A percentile compares a stretch with the other conserved stretches of the same genome.
These are phyloP conservation scores for Ctena decussata DNA, from an alignment of 2,888 invertebrate genomes.

Conservation along the genomic window DNA sequence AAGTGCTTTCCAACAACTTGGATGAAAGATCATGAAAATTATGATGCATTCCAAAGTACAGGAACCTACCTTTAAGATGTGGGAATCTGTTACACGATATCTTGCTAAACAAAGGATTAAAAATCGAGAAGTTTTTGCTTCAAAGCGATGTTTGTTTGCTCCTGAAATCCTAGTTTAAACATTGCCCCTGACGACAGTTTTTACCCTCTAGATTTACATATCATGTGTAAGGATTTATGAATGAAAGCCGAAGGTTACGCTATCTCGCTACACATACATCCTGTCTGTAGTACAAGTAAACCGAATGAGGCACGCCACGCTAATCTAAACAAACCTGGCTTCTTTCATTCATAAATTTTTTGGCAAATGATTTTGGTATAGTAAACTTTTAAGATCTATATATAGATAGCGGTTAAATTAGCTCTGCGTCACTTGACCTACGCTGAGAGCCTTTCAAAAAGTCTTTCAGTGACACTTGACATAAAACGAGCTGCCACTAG, in stretches of 20 bases:
- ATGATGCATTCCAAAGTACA: too few species aligned
- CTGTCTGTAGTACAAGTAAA: neutral
- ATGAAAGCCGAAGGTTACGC: constrained; percentile 10
- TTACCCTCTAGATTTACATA: constrained; percentile 4
- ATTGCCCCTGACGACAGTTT: constrained; percentile 5
- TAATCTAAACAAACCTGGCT: neutral
- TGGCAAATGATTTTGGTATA: neutral
- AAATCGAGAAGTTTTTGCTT: neutral
- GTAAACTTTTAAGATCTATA: neutral
- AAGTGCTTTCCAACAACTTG: too few species aligned
- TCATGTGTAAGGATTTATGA: constrained; percentile 11
- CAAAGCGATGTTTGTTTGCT: neutral
- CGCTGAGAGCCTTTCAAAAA: neutral
- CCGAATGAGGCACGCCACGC: neutral
- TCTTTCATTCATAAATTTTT: constrained; percentile 6
- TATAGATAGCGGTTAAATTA: neutral
- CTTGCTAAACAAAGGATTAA: constrained; percentile 3
- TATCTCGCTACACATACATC: constrained; percentile 2
- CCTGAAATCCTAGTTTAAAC: constrained; percentile 9
- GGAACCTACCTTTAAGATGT: too few species aligned
- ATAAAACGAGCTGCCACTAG: neutral
- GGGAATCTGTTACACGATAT: neutral
- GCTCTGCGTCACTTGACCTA: constrained; percentile 5
- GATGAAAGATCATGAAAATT: too few species aligned
- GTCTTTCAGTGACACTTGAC: neutral